Evolutionary conservation across 2,888 invertebrate species (phyloP), one percentile per base, ranked within the genome.

Genomic region (Caenorhabditis japonica): DNA sequence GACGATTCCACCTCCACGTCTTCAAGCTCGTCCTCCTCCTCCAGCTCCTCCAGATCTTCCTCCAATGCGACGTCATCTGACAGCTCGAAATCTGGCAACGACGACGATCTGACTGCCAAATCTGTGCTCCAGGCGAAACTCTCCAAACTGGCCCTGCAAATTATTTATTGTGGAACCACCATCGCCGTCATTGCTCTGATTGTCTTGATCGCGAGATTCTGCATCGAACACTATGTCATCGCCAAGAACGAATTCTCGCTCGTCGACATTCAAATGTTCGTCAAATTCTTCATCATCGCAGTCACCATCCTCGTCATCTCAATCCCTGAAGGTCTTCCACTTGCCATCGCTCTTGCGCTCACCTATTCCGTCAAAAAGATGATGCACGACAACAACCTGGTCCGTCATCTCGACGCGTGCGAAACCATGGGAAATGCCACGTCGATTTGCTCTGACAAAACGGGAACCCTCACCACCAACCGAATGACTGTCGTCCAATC

Each of bases 231-330:
- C 30, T 87, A 85, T 56, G 80, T 79, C 15, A 47, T 86, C 23
- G 72, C 71, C 4, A 74, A 76, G 52, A 53, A 76, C 7, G 75
- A 81, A 8, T 87, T 87, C 77, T 62, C 72, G 13, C 69, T 85
- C 17, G 76, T 79, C 27, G 82, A 85, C 55, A 79, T 85, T 25
- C 78, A 78, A 30, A 64, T 66, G 66, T 92, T 97, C 88, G 97
- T 99, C 77, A 93, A 94, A 88, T 95, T 96, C 91, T 92, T 99
- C 88, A 99, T 99, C 90, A 99, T 99, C 89, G 99, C 97, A 92
- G 99, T 99, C 71, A 99, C 99, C 70, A 97, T 99, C 83, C 92
- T 99, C 80, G 99, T 99, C 74, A 99, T 99, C 68, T 99, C 99
- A 75, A 97, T 99, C 80, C 99, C 99, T 52, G 99, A 99, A 90